These are phyloP conservation scores for Carabus problematicus DNA, from an alignment of 2,888 invertebrate species.

Conservation along the genomic window DNA sequence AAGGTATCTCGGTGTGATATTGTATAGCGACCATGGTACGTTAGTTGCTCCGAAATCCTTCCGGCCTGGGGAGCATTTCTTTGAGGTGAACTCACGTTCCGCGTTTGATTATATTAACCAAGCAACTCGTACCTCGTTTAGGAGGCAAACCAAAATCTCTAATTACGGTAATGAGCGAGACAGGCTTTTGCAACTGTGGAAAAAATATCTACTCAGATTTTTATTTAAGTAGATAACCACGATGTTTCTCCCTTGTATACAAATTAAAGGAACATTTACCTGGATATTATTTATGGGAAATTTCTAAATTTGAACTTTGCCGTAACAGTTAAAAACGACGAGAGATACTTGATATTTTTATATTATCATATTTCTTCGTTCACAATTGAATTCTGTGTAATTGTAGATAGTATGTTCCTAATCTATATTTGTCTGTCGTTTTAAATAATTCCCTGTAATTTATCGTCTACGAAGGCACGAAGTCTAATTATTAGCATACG, in stretches of 20 bases:
- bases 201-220: no score
- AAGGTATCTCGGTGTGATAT: neutral
- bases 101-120: conserved; percentile 30
- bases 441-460: conserved; percentile 31
- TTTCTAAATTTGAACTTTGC: no score
- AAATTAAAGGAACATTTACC: no score
- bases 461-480: conserved; percentile 15
- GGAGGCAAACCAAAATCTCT: conserved; percentile 17
- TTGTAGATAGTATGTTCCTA: neutral
- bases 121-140: conserved; percentile 5
- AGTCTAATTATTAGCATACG: conserved; percentile 32
- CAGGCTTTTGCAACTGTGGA: neutral
- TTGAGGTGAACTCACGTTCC: conserved; percentile 6
- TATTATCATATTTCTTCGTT: no score
- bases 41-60: neutral
- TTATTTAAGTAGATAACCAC: no score
- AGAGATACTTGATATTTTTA: no score
- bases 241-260: no score
- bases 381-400: no score
- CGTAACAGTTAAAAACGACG: no score
- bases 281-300: no score
- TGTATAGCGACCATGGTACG: no score
- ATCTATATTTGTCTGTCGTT: conserved; percentile 1
- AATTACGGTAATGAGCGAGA: conserved; percentile 35
- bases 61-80: conserved; percentile 4